Evolutionary conservation across 2,888 invertebrate genomes (phyloP).

Genomic region (Pocota personata): DNA sequence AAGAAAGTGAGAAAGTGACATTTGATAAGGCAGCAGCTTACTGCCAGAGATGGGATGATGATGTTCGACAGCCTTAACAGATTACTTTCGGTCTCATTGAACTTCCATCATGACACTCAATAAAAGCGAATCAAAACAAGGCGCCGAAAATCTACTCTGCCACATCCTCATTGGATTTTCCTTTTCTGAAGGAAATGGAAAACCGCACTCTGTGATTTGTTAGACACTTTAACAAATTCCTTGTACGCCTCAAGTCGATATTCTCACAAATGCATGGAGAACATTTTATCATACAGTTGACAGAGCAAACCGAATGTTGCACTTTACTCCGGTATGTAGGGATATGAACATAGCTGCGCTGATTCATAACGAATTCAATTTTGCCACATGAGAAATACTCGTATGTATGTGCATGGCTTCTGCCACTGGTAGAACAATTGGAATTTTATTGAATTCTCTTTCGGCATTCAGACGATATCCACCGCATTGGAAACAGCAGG

Average conservation of each 20-base stretch:
- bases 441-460: constrained; percentile 39
- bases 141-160: constrained; percentile 10
- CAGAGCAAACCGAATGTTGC: constrained; percentile 21
- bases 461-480: constrained; percentile 18
- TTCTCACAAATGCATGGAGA: constrained; percentile 13
- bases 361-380: constrained; percentile 39
- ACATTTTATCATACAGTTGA: constrained; percentile 44
- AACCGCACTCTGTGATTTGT: constrained; percentile 27
- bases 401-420: not conserved
- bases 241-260: constrained; percentile 18
- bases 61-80: constrained; percentile 9
- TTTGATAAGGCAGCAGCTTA: constrained; percentile 12
- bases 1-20: constrained; percentile 14
- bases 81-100: constrained; percentile 23
- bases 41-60: not conserved
- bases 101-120: constrained; percentile 37
- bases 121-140: constrained; percentile 39
- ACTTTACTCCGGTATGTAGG: not conserved
- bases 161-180: constrained; percentile 18
- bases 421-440: constrained; percentile 17
- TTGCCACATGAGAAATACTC: constrained; percentile 3
- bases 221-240: constrained; percentile 33
- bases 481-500: not conserved
- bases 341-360: not conserved
- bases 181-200: not conserved